These are phyloP conservation scores for Stichodactyla helianthus DNA, from an alignment of 64 coral and sea anemone species.

Conservation along the genomic window DNA sequence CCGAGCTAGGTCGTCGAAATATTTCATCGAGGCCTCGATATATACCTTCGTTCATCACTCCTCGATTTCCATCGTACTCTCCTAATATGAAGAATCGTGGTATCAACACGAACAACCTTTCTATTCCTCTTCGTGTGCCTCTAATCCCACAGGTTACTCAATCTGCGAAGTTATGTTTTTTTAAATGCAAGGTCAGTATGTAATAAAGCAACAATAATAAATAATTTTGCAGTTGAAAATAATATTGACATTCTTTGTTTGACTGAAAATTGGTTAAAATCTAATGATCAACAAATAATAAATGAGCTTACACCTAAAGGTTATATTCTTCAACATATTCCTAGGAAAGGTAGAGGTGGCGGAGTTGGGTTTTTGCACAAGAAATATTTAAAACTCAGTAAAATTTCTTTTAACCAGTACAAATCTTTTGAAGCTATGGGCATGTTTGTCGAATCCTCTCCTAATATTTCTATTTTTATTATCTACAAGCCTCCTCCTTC, in stretches of 20 bases:
- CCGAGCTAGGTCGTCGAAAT: constrained; percentile 9
- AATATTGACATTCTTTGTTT: constrained; percentile 4
- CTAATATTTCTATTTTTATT: not conserved
- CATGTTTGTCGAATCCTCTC: not conserved
- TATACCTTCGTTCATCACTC: too few relatives aligned
- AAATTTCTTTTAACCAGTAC: not conserved
- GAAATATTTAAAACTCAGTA: not conserved
- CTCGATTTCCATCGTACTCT: not conserved
- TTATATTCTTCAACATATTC: not conserved
- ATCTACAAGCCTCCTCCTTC: not conserved
- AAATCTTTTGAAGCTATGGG: not conserved
- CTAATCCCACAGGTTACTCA: not conserved
- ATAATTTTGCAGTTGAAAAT: constrained; percentile 4
- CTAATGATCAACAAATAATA: not conserved
- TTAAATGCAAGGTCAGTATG: not conserved
- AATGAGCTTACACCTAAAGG: constrained; percentile 4
- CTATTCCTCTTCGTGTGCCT: not conserved
- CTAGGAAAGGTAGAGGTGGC: not conserved
- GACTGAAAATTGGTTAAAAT: not conserved
- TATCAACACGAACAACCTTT: not conserved
- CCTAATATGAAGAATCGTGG: not conserved
- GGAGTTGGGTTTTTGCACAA: not conserved
- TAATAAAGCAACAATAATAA: constrained; percentile 12
- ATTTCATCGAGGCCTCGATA: not conserved
- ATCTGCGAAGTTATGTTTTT: not conserved